Evolutionary conservation across 2,113 vertebrate species (phyloP).

Genomic region (Pyxicephalus adspersus): DNA sequence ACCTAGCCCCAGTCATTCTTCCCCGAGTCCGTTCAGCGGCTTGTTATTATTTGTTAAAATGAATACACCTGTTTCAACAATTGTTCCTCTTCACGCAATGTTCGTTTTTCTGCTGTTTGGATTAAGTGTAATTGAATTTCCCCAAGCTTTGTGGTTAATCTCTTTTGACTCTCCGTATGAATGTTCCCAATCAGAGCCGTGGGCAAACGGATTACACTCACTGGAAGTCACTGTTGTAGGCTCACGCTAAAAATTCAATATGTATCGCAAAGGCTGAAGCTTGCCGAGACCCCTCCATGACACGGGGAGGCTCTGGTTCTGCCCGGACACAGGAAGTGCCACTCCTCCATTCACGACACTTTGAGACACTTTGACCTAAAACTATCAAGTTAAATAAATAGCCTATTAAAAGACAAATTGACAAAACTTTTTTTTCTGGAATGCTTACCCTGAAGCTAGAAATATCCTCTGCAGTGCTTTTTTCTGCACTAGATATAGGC

Average conservation of each 20-base stretch:
- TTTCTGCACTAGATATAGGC: too few species aligned
- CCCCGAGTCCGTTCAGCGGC: not conserved
- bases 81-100: constrained; percentile 55
- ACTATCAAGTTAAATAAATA: too few species aligned
- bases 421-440: too few species aligned
- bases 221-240: constrained; percentile 48
- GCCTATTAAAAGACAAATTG: too few species aligned
- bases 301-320: constrained; percentile 14
- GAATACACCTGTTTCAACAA: constrained; percentile 51
- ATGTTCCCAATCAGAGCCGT: constrained; percentile 54
- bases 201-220: constrained; percentile 37
- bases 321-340: not conserved
- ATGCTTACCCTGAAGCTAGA: too few species aligned
- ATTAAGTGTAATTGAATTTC: constrained; percentile 63
- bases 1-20: not conserved
- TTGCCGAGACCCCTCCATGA: constrained; percentile 26
- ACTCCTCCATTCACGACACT: not conserved
- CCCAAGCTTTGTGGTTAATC: constrained; percentile 61
- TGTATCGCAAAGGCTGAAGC: constrained; percentile 38
- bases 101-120: constrained; percentile 57
- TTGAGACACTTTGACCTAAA: too few species aligned
- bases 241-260: constrained; percentile 35
- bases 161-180: constrained; percentile 58
- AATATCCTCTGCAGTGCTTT: too few species aligned
- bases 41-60: constrained; percentile 54